Percentiles rank a stretch among this genome's conserved stretches.
Conservation (phyloP, 2,797 vertebrate species). For the Galago senegalensis region DNA sequence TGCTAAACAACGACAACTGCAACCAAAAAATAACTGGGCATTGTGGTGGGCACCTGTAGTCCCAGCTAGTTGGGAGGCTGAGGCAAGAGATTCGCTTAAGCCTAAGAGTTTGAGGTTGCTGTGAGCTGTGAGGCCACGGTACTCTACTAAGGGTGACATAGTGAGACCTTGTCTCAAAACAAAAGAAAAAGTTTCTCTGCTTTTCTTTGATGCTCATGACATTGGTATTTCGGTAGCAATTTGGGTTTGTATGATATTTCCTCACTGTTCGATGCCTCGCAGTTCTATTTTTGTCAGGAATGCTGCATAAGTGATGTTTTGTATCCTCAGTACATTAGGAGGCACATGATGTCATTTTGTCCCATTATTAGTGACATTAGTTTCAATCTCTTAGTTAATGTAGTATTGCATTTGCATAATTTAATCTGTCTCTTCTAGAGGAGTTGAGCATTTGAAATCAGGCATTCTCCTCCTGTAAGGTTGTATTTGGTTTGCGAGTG, state of each 20-base stretch:
- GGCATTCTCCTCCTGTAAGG: background rate
- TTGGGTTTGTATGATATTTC: background rate
- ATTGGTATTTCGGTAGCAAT: background rate
- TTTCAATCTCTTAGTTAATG: background rate
- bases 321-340: background rate
- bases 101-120: no score
- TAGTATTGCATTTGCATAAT: background rate
- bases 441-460: background rate
- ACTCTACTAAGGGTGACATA: no score
- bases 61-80: no score
- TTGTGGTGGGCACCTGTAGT: no score
- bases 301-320: background rate
- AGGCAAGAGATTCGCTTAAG: no score
- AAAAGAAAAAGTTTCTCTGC: background rate
- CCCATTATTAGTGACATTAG: background rate
- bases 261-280: background rate
- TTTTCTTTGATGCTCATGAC: background rate
- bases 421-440: background rate
- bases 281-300: background rate
- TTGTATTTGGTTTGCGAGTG: background rate
- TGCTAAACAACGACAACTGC: no score
- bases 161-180: no score
- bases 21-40: no score
- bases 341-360: background rate
- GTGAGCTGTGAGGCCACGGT: no score